A percentile compares a stretch with the other conserved stretches of the same genome.
phyloP scores from a whole-genome alignment of 2,888 invertebrate genomes.

The Ischnus inquisitorius region DNA sequence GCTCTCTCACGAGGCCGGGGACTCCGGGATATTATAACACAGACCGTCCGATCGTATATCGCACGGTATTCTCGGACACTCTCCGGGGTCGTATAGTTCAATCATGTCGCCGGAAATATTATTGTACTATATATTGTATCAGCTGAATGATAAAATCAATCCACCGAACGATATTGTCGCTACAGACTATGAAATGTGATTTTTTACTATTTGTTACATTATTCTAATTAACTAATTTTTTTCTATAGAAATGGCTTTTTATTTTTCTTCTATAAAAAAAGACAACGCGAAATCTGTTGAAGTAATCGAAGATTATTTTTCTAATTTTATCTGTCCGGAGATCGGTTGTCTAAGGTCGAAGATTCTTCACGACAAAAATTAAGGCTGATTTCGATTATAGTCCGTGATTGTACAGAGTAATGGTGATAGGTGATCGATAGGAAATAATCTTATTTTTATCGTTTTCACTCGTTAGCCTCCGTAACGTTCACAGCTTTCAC shows the following conservation, averaged over 20 bases:
- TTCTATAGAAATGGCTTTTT: too few species aligned
- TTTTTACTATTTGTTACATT: too few species aligned
- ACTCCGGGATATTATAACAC: constrained; percentile 7
- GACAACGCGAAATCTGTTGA: too few species aligned
- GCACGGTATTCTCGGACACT: not conserved
- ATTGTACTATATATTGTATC: constrained; percentile 2
- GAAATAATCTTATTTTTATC: constrained; percentile 26
- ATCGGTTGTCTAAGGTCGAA: too few species aligned
- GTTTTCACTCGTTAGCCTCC: constrained; percentile 49
- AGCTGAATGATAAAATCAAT: not conserved
- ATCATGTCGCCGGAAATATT: constrained; percentile 28
- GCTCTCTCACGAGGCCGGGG: not conserved
- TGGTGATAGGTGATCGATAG: not conserved
- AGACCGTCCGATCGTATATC: constrained; percentile 4
- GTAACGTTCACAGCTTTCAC: constrained; percentile 42
- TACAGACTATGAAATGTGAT: not conserved
- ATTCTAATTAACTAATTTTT: too few species aligned
- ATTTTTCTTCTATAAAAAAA: too few species aligned
- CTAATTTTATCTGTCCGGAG: too few species aligned
- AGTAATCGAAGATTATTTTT: too few species aligned
- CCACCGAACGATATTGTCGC: not conserved
- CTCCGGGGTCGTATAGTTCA: constrained; percentile 32
- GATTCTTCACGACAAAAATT: too few species aligned
- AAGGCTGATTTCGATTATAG: too few species aligned
- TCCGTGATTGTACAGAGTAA: not conserved